Conservation (phyloP, 2,888 invertebrate species). For the Dorcus parallelipipedus region DNA sequence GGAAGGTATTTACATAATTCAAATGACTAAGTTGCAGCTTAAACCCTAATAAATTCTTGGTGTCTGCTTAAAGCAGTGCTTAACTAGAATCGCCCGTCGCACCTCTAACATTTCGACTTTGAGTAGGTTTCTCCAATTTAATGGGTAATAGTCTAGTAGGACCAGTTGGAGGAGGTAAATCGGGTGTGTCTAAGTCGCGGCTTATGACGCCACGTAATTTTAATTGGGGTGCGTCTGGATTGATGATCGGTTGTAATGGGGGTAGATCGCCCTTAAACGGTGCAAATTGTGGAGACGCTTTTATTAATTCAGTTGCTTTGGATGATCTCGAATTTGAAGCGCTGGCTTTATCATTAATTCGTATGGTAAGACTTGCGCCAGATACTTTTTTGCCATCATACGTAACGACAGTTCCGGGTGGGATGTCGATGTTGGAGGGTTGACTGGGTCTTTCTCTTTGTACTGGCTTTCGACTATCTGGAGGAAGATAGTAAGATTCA, state of each 20-base stretch:
- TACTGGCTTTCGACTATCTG: conserved; percentile 53
- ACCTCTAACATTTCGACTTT: too few relatives aligned
- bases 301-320: conserved; percentile 60
- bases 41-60: conserved; percentile 22
- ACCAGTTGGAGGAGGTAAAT: conserved; percentile 29
- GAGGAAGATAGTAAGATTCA: conserved; percentile 73
- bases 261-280: conserved; percentile 74
- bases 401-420: conserved; percentile 61
- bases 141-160: conserved; percentile 51
- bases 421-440: conserved; percentile 51
- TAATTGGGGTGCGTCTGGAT: conserved; percentile 42
- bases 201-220: conserved; percentile 36
- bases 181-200: conserved; percentile 41
- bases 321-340: conserved; percentile 42
- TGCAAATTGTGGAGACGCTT: conserved; percentile 67
- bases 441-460: conserved; percentile 29
- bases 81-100: too few relatives aligned
- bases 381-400: conserved; percentile 75
- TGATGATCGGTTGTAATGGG: conserved; percentile 52
- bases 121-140: conserved; percentile 23
- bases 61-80: conserved; percentile 12
- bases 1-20: too few relatives aligned
- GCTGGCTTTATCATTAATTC: conserved; percentile 31
- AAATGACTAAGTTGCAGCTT: not conserved
- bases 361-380: conserved; percentile 58